Evolutionary conservation across 2,113 vertebrate genomes (phyloP), one percentile per base, ranked within the genome.

Genomic region (Bathybates hornii): DNA sequence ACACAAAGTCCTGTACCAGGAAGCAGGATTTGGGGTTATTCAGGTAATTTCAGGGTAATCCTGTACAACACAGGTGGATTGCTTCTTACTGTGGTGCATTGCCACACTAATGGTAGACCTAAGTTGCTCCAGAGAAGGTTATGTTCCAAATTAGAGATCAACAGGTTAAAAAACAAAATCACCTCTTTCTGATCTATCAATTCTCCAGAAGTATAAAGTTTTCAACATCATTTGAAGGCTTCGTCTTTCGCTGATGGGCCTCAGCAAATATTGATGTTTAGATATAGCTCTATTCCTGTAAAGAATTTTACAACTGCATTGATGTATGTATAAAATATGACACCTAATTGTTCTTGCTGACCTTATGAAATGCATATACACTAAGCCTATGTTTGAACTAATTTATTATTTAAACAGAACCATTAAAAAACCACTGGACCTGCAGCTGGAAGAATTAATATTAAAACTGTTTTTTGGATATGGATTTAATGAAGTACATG

Each of bases 51-150:
- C 0, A 12, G 19, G 32, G 61, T 68, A 38, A 68, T 38, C 63
- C 34, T 68, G 11, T 38, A 43, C 36, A 71, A 41, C 12, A 43
- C 38, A 43, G 59, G 32, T 66, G 2, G 17, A n/a, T 36, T 36
- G 19, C 29, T 19, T 63, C 29, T 19, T 63, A 61, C 27, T 59
- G 7, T 16, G 61, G 32, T 66, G 61, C 17, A 36, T 12, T 66
- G 0, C 19, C 19, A 38, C 34, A n/a, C 17, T n/a, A 66, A 66
- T 5, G 17, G 0, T n/a, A 0, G 0, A n/a, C 32, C 34, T 1
- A 21, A 66, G 61, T 21, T 38, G 3, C 61, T 66, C 34, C 34
- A 66, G 61, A 66, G 19, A 12, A 38, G 19, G 61, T 38, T 11
- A 38, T 66, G 61, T 8, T 66, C 34, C 19, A 66, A 7, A 66